These are phyloP conservation scores for Lasioglossum calceatum DNA, from an alignment of 2,888 invertebrate species.

Conservation along the genomic window DNA sequence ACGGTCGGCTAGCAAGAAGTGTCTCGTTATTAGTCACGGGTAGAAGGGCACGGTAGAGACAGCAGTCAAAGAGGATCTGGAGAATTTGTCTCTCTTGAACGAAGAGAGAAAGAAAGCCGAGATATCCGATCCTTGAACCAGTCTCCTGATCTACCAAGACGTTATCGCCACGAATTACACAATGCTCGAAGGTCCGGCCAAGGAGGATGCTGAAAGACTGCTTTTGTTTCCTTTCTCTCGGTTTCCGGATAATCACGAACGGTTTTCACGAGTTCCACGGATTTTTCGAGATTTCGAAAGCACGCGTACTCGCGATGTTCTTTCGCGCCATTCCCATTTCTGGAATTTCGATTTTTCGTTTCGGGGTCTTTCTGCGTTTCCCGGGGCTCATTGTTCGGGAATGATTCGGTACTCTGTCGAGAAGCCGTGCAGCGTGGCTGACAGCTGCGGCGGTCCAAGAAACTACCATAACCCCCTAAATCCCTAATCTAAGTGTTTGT, in stretches of 20 bases:
- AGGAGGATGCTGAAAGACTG: neutral
- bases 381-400: slow-evolving; percentile 79
- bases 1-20: slow-evolving; percentile 23
- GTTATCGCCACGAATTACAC: slow-evolving; percentile 8
- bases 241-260: neutral
- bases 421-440: slow-evolving; percentile 80
- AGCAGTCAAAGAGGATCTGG: slow-evolving; percentile 32
- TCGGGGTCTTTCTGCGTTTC: slow-evolving; percentile 49
- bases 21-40: slow-evolving; percentile 58
- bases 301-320: neutral
- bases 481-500: slow-evolving; percentile 60
- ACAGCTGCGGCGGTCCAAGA: slow-evolving; percentile 80
- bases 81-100: neutral
- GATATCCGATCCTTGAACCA: neutral
- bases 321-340: slow-evolving; percentile 20
- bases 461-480: slow-evolving; percentile 81
- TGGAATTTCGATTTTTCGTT: slow-evolving; percentile 23
- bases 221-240: neutral
- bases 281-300: neutral
- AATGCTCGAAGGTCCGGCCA: neutral
- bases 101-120: neutral
- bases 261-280: slow-evolving; percentile 1
- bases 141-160: neutral
- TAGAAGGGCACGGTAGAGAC: slow-evolving; percentile 28
- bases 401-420: slow-evolving; percentile 82